Evolutionary conservation across 2,888 invertebrate genomes (phyloP).

Genomic region (Aelia acuminata): DNA sequence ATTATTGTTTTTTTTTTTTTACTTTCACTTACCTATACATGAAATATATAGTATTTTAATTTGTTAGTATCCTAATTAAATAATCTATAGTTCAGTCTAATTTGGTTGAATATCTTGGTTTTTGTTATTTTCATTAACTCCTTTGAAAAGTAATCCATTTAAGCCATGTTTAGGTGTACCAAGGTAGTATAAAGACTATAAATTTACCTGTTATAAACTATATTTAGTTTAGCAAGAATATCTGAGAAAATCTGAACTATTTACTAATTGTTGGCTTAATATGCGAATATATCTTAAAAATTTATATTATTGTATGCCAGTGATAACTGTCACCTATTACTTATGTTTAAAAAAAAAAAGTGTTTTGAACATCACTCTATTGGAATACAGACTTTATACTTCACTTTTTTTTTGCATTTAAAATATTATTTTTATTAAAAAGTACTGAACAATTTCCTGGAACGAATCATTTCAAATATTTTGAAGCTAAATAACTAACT

Average conservation of each 20-base stretch:
- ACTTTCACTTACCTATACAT: no score
- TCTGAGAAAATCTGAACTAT: no score
- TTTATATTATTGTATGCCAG: background rate
- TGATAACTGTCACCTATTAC: background rate
- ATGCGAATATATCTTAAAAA: background rate
- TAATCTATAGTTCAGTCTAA: no score
- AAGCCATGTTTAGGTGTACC: background rate
- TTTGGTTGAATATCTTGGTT: no score
- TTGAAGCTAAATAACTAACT: background rate
- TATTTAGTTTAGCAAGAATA: background rate
- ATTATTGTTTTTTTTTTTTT: no score
- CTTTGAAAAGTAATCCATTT: background rate
- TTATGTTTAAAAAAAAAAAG: background rate
- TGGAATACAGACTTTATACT: background rate
- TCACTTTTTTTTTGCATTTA: background rate
- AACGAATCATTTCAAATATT: background rate
- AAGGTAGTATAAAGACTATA: no score
- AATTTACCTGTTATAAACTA: no score
- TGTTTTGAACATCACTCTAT: background rate
- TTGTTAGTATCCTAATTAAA: no score
- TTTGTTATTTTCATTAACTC: no score
- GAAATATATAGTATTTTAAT: no score
- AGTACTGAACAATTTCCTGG: background rate
- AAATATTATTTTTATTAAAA: background rate
- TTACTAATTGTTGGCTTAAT: no score